A percentile compares a stretch with the other conserved stretches of the same genome.
These are phyloP conservation scores for Scopus umbretta DNA, from an alignment of 2,113 vertebrate genomes.

Conservation along the genomic window DNA sequence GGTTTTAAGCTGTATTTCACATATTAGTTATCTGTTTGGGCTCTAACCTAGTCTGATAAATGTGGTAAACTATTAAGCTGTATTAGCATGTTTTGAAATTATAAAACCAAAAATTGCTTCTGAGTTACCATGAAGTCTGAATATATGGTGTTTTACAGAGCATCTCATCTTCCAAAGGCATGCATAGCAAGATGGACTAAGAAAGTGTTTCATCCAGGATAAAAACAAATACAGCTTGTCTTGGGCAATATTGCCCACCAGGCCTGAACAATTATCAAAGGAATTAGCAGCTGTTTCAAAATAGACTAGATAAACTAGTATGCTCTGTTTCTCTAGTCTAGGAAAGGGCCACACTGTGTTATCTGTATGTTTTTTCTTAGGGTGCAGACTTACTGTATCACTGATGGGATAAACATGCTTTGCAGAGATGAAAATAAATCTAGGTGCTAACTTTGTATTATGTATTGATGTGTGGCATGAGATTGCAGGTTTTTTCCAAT, in stretches of 20 bases:
- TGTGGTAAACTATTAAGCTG: neutral
- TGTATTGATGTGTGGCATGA: neutral
- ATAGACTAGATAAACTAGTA: neutral
- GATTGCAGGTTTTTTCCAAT: neutral
- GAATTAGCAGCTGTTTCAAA: neutral
- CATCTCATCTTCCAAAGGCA: neutral
- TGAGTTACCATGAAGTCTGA: neutral
- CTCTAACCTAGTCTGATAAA: neutral
- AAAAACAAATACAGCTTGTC: neutral
- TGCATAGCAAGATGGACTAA: neutral
- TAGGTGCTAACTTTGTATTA: neutral
- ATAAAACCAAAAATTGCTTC: neutral
- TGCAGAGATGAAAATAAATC: neutral
- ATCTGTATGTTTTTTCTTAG: neutral
- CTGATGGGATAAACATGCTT: neutral
- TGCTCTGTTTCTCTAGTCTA: neutral
- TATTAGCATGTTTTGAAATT: neutral
- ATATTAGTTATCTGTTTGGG: neutral
- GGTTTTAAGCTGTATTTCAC: neutral
- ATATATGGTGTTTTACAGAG: neutral
- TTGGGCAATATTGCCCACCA: neutral
- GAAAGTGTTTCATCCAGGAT: neutral
- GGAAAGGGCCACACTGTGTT: neutral
- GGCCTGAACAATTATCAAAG: neutral
- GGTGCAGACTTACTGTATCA: neutral